Base-by-base conservation (phyloP, 2,113 vertebrate species). In the Gavialis gangeticus region DNA sequence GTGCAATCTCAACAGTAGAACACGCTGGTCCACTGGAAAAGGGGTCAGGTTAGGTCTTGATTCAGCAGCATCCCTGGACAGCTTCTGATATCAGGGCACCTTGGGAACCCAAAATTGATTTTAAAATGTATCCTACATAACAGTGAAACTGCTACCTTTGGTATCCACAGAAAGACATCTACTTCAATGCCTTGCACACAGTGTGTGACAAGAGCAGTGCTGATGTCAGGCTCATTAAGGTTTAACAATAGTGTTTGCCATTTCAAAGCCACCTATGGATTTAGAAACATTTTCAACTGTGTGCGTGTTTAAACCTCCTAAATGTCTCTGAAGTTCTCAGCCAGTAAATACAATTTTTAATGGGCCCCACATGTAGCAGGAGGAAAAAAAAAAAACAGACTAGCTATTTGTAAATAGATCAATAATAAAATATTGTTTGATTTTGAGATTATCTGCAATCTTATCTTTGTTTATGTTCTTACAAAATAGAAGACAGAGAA, bases 121-220 rank as follows among this genome's bases (percentile, higher is more conserved):
- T 92, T 89, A 77, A 87, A 94, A 94, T 93, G 10, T 46, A 76
- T 91, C 37, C 19, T 88, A 5, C n/a, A 34, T 5, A 34, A 34
- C 37, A 3, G 7, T 80, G 25, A 17, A 66, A 90, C 15, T 24
- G 58, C 1, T 3, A 64, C 30, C 54, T 69, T 77, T 71, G 78
- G 75, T 22, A 3, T 55, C 67, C 34, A 80, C 79, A 80, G 90
- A 63, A 1, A 84, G 79, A 77, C 62, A 75, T 78, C 59, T 75
- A 1, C 2, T 73, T 86, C 28, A 17, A 2, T 14, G 12, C n/a
- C 2, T 81, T 77, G 10, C 58, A 24, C 75, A 21, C 1, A 4
- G 15, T 3, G 19, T 6, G 4, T 83, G 14, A 6, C 21, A 30
- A 85, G 12, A 25, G 4, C 6, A 87, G 6, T 54, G 58, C 3